Percentiles rank a stretch among this genome's conserved stretches.
phyloP scores from a whole-genome alignment of 1,140 invertebrate genomes.

The Portunus trituberculatus region DNA sequence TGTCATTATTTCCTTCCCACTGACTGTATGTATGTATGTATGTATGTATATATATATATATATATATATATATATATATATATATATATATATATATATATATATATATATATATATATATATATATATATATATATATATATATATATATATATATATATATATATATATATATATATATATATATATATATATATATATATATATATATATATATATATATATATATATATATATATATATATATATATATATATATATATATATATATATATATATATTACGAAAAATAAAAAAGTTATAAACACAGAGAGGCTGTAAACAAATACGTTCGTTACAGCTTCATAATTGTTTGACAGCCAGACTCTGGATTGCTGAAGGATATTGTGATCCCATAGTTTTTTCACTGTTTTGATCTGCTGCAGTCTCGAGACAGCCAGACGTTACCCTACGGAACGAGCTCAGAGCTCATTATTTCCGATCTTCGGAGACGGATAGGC shows the following conservation, averaged over 20 bases:
- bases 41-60: constrained; percentile 70
- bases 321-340: too few relatives aligned
- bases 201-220: constrained; percentile 64
- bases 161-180: constrained; percentile 44
- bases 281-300: neutral
- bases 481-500: too few relatives aligned
- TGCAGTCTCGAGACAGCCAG: too few relatives aligned
- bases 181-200: constrained; percentile 59
- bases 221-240: constrained; percentile 68
- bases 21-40: constrained; percentile 50
- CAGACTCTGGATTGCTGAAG: neutral
- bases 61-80: constrained; percentile 62
- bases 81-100: constrained; percentile 69
- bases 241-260: constrained; percentile 49
- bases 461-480: too few relatives aligned
- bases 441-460: too few relatives aligned
- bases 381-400: neutral
- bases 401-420: too few relatives aligned
- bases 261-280: constrained; percentile 56
- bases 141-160: constrained; percentile 62
- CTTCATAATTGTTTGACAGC: too few relatives aligned
- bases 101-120: constrained; percentile 72
- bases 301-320: neutral
- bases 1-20: too few relatives aligned
- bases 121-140: constrained; percentile 66